phyloP scores from a whole-genome alignment of 1,140 invertebrate genomes.

The Drosophila navojoa region DNA sequence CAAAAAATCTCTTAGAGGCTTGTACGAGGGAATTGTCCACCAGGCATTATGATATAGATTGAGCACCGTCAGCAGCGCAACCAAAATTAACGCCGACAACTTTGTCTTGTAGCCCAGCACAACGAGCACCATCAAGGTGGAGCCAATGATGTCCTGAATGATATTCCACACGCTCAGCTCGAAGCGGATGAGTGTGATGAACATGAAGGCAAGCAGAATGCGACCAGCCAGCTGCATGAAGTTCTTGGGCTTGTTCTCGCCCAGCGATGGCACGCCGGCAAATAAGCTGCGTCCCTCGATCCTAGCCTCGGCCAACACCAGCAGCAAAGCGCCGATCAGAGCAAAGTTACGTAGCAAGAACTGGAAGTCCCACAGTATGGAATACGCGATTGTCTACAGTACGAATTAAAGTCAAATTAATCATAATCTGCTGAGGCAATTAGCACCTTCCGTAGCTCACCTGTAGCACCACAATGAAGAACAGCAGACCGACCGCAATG shows the following conservation, averaged over 20 bases:
- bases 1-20: conserved; percentile 98
- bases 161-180: conserved; percentile 96
- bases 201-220: conserved; percentile 99
- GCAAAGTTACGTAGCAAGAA: conserved; percentile 98
- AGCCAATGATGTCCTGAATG: conserved; percentile 95
- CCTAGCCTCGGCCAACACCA: conserved; percentile 97
- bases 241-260: conserved; percentile 98
- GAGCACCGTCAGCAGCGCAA: conserved; percentile 93
- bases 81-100: conserved; percentile 96
- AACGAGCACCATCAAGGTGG: conserved; percentile 97
- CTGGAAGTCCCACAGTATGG: conserved; percentile 99
- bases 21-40: conserved; percentile 98
- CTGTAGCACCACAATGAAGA: conserved; percentile 98
- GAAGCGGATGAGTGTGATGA: conserved; percentile 97
- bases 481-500: conserved; percentile 96
- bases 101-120: conserved; percentile 99
- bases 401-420: conserved; percentile 28
- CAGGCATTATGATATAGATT: conserved; percentile 99
- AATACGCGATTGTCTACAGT: conserved; percentile 96
- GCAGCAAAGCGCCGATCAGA: conserved; percentile 96
- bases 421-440: neutral
- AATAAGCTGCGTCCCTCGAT: conserved; percentile 96
- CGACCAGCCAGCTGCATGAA: conserved; percentile 98
- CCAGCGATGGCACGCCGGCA: conserved; percentile 98
- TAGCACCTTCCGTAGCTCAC: conserved; percentile 84